These are phyloP conservation scores for Lethenteron camtschaticum DNA, from an alignment of 2,113 vertebrate genomes.

Conservation along the genomic window DNA sequence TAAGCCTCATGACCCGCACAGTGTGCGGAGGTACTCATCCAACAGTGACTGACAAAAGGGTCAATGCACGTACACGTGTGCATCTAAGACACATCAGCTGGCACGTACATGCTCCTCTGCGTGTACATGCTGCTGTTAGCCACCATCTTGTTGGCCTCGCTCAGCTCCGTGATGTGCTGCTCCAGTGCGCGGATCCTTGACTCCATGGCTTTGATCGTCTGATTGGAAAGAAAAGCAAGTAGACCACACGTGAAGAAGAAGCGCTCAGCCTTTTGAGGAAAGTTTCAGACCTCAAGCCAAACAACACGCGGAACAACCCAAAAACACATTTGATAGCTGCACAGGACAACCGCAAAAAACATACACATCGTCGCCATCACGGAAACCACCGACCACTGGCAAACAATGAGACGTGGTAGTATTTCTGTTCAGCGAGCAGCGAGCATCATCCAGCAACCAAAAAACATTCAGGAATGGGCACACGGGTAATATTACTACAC, in stretches of 20 bases:
- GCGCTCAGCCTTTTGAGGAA: not conserved
- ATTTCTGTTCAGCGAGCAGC: no score
- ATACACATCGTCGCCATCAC: no score
- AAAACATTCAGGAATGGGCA: no score
- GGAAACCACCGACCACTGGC: no score
- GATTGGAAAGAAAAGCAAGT: constrained; percentile 28
- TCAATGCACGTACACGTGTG: no score
- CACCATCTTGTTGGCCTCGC: constrained; percentile 89
- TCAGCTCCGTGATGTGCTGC: constrained; percentile 81
- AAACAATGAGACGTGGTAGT: no score
- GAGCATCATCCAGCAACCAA: no score
- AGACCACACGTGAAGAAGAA: not conserved
- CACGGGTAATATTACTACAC: no score
- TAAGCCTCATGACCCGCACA: no score
- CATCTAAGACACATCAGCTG: no score
- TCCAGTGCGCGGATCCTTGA: constrained; percentile 90
- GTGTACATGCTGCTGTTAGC: constrained; percentile 97
- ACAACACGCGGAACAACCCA: constrained; percentile 7
- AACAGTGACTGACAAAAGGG: no score
- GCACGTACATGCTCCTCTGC: constrained; percentile 90
- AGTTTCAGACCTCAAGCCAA: not conserved
- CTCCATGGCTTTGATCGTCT: constrained; percentile 98
- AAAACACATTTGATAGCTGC: not conserved
- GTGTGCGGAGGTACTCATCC: no score
- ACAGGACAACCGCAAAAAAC: not conserved